Percentiles rank a stretch among this genome's conserved stretches.
Conservation (phyloP, 1,140 invertebrate genomes). For the Hycleus cichorii region DNA sequence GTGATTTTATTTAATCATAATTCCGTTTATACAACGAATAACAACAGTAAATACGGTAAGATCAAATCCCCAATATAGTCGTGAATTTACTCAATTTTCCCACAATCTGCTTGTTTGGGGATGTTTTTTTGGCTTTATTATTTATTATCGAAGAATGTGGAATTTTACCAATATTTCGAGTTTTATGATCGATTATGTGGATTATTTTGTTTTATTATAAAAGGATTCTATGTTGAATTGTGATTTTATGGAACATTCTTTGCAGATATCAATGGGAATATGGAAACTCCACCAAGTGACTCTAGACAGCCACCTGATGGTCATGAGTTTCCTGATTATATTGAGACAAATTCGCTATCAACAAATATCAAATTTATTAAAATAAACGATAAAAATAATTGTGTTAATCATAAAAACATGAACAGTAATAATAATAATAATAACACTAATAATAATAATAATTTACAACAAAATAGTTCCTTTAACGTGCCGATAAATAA, state of each 20-base stretch:
- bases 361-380: background rate
- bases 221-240: background rate
- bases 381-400: background rate
- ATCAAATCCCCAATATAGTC: too few relatives aligned
- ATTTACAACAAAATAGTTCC: background rate
- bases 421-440: background rate
- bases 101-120: too few relatives aligned
- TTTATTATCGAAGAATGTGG: too few relatives aligned
- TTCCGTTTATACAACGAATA: too few relatives aligned
- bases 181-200: too few relatives aligned
- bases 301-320: conserved; percentile 79
- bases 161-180: too few relatives aligned
- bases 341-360: conserved; percentile 46
- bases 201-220: too few relatives aligned
- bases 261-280: conserved; percentile 28
- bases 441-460: background rate
- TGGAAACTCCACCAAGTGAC: conserved; percentile 35
- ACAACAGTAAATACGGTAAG: too few relatives aligned
- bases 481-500: conserved; percentile 10
- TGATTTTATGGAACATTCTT: background rate
- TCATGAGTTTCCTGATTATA: conserved; percentile 74
- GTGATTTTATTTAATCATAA: too few relatives aligned
- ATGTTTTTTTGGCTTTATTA: too few relatives aligned
- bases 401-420: background rate
- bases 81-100: too few relatives aligned